Evolutionary conservation across 2,888 invertebrate genomes (phyloP).

Genomic region (Drosophila macrospina): DNA sequence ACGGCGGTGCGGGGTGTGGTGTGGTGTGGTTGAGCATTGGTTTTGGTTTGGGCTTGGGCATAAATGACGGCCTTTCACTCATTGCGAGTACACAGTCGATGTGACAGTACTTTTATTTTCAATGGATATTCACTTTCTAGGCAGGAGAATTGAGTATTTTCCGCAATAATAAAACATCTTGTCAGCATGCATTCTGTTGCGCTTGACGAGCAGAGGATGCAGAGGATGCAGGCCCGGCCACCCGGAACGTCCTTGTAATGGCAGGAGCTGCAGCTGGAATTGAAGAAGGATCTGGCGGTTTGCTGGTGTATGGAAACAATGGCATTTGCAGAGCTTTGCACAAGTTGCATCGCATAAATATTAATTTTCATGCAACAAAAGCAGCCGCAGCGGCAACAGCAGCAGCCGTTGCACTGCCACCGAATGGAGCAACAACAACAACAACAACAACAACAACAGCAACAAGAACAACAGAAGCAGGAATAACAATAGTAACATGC

Average conservation of each 20-base stretch:
- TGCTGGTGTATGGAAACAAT: conserved; percentile 58
- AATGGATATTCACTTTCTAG: conserved; percentile 22
- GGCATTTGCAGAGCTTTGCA: conserved; percentile 75
- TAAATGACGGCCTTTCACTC: background rate
- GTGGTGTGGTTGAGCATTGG: background rate
- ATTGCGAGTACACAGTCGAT: background rate
- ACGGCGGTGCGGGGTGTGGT: background rate
- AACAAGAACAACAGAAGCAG: conserved; percentile 40
- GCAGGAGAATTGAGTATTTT: conserved; percentile 30
- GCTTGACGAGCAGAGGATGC: conserved; percentile 52
- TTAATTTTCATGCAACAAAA: conserved; percentile 80
- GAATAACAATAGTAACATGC: conserved; percentile 61
- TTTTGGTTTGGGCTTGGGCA: background rate
- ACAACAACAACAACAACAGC: conserved; percentile 25
- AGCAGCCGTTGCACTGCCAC: conserved; percentile 40
- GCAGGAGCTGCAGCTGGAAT: conserved; percentile 22
- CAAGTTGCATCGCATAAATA: conserved; percentile 80
- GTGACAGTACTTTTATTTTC: conserved; percentile 37
- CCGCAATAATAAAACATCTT: conserved; percentile 50
- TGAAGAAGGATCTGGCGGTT: background rate
- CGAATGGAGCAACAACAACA: conserved; percentile 46
- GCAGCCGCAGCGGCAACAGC: conserved; percentile 43
- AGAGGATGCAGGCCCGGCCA: conserved; percentile 37
- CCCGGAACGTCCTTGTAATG: conserved; percentile 66
- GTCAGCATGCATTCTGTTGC: conserved; percentile 46